Evolutionary conservation across 1,140 invertebrate genomes (phyloP).

Genomic region (Ladona fulva): DNA sequence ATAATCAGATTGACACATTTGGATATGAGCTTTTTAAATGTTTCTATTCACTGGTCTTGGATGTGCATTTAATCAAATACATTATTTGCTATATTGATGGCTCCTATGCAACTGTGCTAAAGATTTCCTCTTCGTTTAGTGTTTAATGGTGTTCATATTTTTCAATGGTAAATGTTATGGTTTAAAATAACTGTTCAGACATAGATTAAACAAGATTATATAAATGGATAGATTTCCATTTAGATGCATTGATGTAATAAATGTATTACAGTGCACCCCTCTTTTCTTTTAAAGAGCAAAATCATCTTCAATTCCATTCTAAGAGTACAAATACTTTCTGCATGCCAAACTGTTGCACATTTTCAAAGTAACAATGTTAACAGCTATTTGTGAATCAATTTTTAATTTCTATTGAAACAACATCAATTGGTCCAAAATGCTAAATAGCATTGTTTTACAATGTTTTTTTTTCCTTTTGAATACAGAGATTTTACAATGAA

Average conservation of each 20-base stretch:
- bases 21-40: neutral
- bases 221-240: neutral
- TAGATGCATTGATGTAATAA: neutral
- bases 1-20: neutral
- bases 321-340: neutral
- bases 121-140: neutral
- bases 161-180: neutral
- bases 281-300: neutral
- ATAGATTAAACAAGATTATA: neutral
- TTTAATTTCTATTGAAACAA: neutral
- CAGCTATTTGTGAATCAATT: neutral
- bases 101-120: neutral
- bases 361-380: neutral
- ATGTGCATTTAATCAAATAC: constrained; percentile 1
- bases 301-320: neutral
- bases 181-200: neutral
- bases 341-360: neutral
- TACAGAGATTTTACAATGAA: neutral
- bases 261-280: neutral
- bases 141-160: neutral
- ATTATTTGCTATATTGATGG: neutral
- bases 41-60: neutral
- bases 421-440: neutral
- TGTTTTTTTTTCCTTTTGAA: neutral
- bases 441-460: neutral